Evolutionary conservation across 1,140 invertebrate genomes (phyloP).

Genomic region (Mycetomoellerius zeteki): DNA sequence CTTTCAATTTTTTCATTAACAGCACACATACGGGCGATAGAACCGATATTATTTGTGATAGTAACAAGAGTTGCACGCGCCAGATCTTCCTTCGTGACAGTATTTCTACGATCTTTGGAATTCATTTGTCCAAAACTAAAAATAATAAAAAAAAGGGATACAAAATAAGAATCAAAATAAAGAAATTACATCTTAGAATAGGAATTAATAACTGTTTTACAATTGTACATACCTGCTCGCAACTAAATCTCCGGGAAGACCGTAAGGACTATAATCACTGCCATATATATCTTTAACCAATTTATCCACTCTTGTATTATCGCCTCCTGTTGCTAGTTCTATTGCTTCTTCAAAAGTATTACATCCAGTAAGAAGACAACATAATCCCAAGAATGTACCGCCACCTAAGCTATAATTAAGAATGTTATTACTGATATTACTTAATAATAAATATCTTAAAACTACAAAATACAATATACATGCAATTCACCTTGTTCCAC

Average conservation of each 20-base stretch:
- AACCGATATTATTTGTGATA: conserved; percentile 99
- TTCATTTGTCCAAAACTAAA: conserved; percentile 99
- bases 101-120: conserved; percentile 92
- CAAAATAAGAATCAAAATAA: conserved; percentile 71
- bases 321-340: conserved; percentile 96
- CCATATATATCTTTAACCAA: conserved; percentile 99
- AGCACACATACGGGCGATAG: conserved; percentile 98
- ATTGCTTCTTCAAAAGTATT: conserved; percentile 99
- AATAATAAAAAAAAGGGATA: conserved; percentile 80
- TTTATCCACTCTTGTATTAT: conserved; percentile 98
- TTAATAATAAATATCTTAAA: not conserved
- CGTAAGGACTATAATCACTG: conserved; percentile 97
- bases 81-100: conserved; percentile 95
- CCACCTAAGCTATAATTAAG: conserved; percentile 94
- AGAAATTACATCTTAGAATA: not conserved
- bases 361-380: conserved; percentile 98
- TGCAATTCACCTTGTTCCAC: conserved; percentile 94
- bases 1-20: conserved; percentile 96
- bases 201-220: not conserved
- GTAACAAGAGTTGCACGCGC: conserved; percentile 98
- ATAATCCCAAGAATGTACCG: conserved; percentile 98
- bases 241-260: conserved; percentile 96
- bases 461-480: not conserved
- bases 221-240: conserved; percentile 96
- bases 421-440: conserved; percentile 13